Conservation (phyloP, 2,888 invertebrate species). For the Cyrtodaria siliqua region DNA sequence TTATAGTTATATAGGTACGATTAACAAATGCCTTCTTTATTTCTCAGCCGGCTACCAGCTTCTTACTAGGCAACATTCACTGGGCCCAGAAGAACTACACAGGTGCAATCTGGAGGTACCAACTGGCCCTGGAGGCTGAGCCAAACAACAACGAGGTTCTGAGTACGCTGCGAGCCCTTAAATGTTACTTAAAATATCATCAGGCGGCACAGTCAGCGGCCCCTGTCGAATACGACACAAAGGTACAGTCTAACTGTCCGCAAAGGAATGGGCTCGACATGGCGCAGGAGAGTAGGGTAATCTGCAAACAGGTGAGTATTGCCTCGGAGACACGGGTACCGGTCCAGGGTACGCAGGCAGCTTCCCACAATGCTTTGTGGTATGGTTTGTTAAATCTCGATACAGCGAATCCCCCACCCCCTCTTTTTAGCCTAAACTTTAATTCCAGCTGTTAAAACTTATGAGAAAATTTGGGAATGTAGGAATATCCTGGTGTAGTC, state of each 20-base stretch:
- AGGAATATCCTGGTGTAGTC: no score
- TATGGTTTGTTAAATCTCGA: no score
- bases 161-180: conserved; percentile 81
- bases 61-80: conserved; percentile 89
- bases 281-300: conserved; percentile 79
- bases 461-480: no score
- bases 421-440: no score
- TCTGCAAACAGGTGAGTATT: conserved; percentile 82
- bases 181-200: conserved; percentile 83
- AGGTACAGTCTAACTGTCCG: conserved; percentile 61
- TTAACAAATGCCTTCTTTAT: no score
- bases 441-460: no score
- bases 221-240: conserved; percentile 70
- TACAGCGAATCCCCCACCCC: no score
- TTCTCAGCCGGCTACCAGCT: conserved; percentile 90
- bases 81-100: conserved; percentile 89
- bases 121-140: conserved; percentile 81
- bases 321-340: conserved; percentile 1
- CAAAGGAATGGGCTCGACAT: conserved; percentile 36
- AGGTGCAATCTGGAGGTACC: conserved; percentile 84
- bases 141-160: conserved; percentile 79
- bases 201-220: conserved; percentile 80
- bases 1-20: no score
- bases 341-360: conserved; percentile 19
- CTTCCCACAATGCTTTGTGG: conserved; percentile 24